These are phyloP conservation scores for Dichetophora obliterata DNA, from an alignment of 2,888 invertebrate genomes.

Conservation along the genomic window DNA sequence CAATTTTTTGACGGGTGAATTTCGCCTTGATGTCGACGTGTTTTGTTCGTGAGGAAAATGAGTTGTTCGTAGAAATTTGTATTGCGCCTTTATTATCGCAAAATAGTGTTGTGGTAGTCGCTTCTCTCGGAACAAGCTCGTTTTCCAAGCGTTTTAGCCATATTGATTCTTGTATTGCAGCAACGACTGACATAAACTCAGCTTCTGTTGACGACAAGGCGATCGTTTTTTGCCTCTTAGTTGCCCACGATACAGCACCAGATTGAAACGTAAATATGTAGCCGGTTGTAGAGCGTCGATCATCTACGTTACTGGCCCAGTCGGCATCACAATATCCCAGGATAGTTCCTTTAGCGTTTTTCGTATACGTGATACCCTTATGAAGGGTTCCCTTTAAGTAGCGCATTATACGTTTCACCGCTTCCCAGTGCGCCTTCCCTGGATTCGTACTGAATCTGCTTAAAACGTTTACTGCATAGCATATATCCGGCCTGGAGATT, in stretches of 20 bases:
- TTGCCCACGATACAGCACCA: slow-evolving; percentile 46
- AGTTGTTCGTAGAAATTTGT: slow-evolving; percentile 38
- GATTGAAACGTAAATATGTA: slow-evolving; percentile 44
- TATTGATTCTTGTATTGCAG: slow-evolving; percentile 45
- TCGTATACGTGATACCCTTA: slow-evolving; percentile 32
- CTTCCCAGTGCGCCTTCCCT: slow-evolving; percentile 46
- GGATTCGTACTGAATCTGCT: slow-evolving; percentile 45
- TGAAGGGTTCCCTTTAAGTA: slow-evolving; percentile 38
- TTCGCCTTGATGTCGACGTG: slow-evolving; percentile 46
- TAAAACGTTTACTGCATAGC: slow-evolving; percentile 40
- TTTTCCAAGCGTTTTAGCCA: slow-evolving; percentile 43
- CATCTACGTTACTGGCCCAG: slow-evolving; percentile 44
- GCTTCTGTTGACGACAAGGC: slow-evolving; percentile 49
- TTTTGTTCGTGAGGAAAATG: slow-evolving; percentile 42
- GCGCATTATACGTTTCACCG: slow-evolving; percentile 42
- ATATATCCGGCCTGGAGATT: slow-evolving; percentile 43
- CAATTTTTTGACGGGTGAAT: slow-evolving; percentile 41
- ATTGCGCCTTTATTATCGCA: slow-evolving; percentile 43
- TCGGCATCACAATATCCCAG: slow-evolving; percentile 46
- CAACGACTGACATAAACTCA: slow-evolving; percentile 48
- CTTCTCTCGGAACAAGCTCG: slow-evolving; percentile 16
- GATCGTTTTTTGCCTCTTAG: slow-evolving; percentile 45
- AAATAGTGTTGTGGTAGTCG: slow-evolving; percentile 26
- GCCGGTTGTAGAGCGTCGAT: slow-evolving; percentile 39
- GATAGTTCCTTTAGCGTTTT: background rate